phyloP scores from a whole-genome alignment of 2,113 vertebrate species.

The Coracopsis vasa region DNA sequence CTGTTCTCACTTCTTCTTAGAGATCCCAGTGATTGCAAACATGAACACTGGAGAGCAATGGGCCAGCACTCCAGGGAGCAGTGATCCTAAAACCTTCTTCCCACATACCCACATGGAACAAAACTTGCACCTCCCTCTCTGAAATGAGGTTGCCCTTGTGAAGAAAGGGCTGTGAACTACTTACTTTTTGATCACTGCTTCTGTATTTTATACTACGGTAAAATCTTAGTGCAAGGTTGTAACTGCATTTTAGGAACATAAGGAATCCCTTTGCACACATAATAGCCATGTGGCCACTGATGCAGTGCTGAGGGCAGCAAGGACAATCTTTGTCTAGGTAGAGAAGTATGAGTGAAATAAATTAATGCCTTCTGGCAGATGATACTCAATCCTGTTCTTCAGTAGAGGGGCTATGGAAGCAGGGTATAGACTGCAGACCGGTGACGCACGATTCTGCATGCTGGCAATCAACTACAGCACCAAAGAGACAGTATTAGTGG shows the following conservation, averaged over 20 bases:
- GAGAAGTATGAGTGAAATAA: not conserved
- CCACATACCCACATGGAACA: fast-evolving
- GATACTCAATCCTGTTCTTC: not conserved
- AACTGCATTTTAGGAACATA: not conserved
- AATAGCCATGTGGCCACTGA: not conserved
- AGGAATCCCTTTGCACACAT: not conserved
- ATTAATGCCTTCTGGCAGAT: not conserved
- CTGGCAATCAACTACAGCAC: not conserved
- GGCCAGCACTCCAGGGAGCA: not conserved
- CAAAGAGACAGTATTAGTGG: not conserved
- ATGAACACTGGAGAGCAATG: fast-evolving
- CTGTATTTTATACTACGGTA: not conserved
- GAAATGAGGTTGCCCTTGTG: not conserved
- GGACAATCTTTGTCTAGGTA: not conserved
- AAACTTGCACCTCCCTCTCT: not conserved
- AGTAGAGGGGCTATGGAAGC: not conserved
- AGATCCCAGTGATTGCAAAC: not conserved
- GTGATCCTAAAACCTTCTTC: not conserved
- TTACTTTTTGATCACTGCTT: not conserved
- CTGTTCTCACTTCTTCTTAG: not conserved
- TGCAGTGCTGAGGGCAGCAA: not conserved
- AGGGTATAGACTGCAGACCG: not conserved
- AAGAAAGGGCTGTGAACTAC: not conserved
- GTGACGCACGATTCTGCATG: not conserved
- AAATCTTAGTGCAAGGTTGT: not conserved